Conservation (phyloP, 2,797 vertebrate species). For the Huso huso region DNA sequence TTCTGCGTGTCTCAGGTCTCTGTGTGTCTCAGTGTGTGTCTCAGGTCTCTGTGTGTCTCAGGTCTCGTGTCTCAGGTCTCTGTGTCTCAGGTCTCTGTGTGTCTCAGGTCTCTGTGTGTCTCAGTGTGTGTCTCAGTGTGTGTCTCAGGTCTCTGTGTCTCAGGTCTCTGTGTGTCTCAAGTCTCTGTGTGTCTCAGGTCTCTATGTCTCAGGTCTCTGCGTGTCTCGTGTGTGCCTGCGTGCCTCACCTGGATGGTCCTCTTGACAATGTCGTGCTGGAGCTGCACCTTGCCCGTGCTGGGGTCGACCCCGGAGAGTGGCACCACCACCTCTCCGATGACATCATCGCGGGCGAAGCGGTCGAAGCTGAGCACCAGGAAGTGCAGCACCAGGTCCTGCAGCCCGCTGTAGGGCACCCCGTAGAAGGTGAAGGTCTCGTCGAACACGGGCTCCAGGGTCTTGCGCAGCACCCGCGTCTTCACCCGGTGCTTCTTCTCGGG, state of each 20-base stretch:
- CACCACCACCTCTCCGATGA: constrained; percentile 89
- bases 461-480: constrained; percentile 89
- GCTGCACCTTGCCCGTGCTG: constrained; percentile 83
- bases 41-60: no score
- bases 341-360: constrained; percentile 87
- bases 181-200: background rate
- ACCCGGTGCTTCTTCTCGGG: constrained; percentile 92
- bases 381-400: constrained; percentile 86
- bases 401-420: constrained; percentile 84
- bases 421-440: constrained; percentile 98
- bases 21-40: no score
- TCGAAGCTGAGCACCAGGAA: constrained; percentile 94
- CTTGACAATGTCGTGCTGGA: constrained; percentile 83
- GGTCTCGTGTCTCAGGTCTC: no score
- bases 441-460: constrained; percentile 85
- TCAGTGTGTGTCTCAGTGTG: no score
- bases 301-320: constrained; percentile 84
- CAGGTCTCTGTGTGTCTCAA: background rate
- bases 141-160: background rate
- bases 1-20: no score
- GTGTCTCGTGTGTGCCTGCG: background rate
- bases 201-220: background rate
- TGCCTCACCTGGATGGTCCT: constrained; percentile 82
- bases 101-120: no score
- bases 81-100: no score